These are phyloP conservation scores for Cydia fagiglandana DNA, from an alignment of 1,140 invertebrate genomes.

Conservation along the genomic window DNA sequence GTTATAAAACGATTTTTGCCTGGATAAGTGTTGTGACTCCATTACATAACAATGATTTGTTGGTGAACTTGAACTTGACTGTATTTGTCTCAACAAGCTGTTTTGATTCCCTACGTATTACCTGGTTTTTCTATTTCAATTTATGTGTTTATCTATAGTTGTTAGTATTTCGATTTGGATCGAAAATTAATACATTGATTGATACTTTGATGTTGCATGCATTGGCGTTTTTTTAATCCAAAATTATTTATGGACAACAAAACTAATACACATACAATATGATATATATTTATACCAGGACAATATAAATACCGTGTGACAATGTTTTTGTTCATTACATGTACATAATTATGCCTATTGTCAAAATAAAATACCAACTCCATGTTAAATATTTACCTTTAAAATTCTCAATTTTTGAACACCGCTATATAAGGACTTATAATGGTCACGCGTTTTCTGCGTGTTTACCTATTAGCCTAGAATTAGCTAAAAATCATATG, in stretches of 20 bases:
- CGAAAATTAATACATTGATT: neutral
- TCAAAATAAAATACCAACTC: neutral
- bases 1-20: neutral
- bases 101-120: neutral
- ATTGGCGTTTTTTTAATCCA: conserved; percentile 2
- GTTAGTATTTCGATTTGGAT: neutral
- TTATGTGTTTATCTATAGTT: neutral
- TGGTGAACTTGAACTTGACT: neutral
- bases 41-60: neutral
- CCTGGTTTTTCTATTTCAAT: neutral
- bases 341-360: neutral
- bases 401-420: no score
- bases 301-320: neutral
- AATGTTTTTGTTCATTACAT: neutral
- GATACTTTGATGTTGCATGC: conserved; percentile 7
- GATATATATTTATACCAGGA: neutral
- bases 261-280: neutral
- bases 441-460: no score
- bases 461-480: no score
- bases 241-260: neutral
- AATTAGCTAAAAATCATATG: no score
- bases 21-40: neutral
- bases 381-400: no score
- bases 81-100: neutral
- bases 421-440: no score